Percentiles rank a stretch among this genome's conserved stretches.
These are phyloP conservation scores for Microplitis manilae DNA, from an alignment of 2,888 invertebrate genomes.

Conservation along the genomic window DNA sequence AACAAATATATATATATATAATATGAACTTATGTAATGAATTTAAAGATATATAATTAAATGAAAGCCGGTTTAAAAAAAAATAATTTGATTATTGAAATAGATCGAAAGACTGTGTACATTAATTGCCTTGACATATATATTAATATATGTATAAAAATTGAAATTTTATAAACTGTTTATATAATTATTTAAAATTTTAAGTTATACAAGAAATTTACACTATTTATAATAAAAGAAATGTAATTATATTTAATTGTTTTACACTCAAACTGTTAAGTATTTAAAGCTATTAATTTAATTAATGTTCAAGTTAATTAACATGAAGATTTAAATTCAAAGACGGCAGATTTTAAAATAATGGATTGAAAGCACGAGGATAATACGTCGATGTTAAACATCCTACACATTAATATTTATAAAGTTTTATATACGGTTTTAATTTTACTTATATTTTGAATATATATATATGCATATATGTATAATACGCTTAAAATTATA, in stretches of 20 bases:
- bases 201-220: constrained; percentile 71
- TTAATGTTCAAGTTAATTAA: background rate
- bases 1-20: background rate
- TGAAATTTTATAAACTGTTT: constrained; percentile 47
- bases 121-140: constrained; percentile 47
- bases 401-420: constrained; percentile 59
- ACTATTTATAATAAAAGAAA: constrained; percentile 70
- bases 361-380: constrained; percentile 37
- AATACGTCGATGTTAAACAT: constrained; percentile 49
- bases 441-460: constrained; percentile 49
- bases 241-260: constrained; percentile 54
- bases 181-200: constrained; percentile 61
- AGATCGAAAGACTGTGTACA: constrained; percentile 53
- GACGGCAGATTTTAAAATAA: constrained; percentile 41
- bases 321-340: constrained; percentile 43
- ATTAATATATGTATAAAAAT: constrained; percentile 56
- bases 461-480: constrained; percentile 42
- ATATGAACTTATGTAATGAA: too few species aligned
- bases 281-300: background rate
- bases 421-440: constrained; percentile 55
- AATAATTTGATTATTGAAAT: constrained; percentile 47
- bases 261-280: constrained; percentile 36
- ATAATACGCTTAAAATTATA: constrained; percentile 48
- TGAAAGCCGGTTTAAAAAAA: too few species aligned
- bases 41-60: too few species aligned